Evolutionary conservation across 1,140 invertebrate species (phyloP), one percentile per base, ranked within the genome.

Genomic region (Psilanteris sp.): DNA sequence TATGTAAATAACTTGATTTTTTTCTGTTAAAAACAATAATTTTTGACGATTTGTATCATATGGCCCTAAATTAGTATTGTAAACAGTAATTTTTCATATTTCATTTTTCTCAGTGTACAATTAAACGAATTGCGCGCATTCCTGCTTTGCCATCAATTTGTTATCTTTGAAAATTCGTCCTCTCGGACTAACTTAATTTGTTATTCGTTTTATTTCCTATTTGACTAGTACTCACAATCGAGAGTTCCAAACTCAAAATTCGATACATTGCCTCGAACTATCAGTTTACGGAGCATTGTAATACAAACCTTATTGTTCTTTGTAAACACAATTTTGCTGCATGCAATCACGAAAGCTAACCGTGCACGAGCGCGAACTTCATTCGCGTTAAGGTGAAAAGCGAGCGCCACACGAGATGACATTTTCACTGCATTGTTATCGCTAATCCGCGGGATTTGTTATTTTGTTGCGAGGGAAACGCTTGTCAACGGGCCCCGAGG

Each of bases 251-350:
- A 43, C 62, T 54, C 54, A 72, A 64, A 71, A 64, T 52, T 70
- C 79, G 75, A 82, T 80, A 78, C 54, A 70, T 50, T 43, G 50
- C 66, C 73, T 76, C 68, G 34, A 78, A 82, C 78, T 82, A 79
- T 82, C 79, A 81, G 74, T 83, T 83, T 83, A 78, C 72, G 66
- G 71, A 75, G 72, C 77, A 83, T 83, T 83, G 81, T 80, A 82
- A 83, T 79, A 77, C 78, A 75, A 77, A 52, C 54, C 62, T 80
- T 74, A 83, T 83, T 82, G 79, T 82, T 80, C 71, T 48, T 76
- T 46, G 66, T 61, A 72, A 72, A 79, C 61, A 75, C 64, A 75
- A 70, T 78, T 79, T 79, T 73, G 68, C 41, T 72, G 71, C 52
- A 36, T 44, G 68, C 73, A 67, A 77, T 70, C 62, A 57, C 7